phyloP scores from a whole-genome alignment of 2,113 vertebrate species.

The Numenius arquata region DNA sequence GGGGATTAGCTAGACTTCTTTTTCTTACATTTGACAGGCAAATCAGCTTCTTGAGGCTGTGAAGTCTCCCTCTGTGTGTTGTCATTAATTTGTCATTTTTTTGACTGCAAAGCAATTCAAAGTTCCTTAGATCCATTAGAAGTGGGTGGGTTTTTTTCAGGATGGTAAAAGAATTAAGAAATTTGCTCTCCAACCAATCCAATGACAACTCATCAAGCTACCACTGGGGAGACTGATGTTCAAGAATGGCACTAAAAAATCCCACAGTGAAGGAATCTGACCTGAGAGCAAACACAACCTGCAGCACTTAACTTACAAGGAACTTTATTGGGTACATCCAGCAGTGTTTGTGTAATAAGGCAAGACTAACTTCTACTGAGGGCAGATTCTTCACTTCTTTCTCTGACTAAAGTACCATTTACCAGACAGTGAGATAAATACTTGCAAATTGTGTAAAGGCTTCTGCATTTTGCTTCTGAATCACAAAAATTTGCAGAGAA shows the following conservation, averaged over 20 bases:
- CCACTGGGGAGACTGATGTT: background rate
- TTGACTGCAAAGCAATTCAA: background rate
- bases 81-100: background rate
- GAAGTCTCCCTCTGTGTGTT: background rate
- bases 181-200: background rate
- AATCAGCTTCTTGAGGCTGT: background rate
- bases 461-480: background rate
- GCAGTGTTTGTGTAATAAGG: background rate
- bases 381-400: background rate
- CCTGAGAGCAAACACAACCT: background rate
- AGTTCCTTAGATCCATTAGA: background rate
- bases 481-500: background rate
- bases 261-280: background rate
- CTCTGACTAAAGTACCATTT: background rate
- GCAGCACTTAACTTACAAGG: background rate
- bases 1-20: background rate
- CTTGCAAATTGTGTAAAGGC: background rate
- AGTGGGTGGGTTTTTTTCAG: background rate
- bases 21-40: background rate
- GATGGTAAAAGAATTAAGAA: background rate
- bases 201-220: background rate
- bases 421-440: background rate
- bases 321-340: background rate
- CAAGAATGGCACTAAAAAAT: background rate
- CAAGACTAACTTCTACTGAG: background rate